Base-by-base conservation (phyloP, 1,140 invertebrate genomes). In the Aplysia californica region DNA sequence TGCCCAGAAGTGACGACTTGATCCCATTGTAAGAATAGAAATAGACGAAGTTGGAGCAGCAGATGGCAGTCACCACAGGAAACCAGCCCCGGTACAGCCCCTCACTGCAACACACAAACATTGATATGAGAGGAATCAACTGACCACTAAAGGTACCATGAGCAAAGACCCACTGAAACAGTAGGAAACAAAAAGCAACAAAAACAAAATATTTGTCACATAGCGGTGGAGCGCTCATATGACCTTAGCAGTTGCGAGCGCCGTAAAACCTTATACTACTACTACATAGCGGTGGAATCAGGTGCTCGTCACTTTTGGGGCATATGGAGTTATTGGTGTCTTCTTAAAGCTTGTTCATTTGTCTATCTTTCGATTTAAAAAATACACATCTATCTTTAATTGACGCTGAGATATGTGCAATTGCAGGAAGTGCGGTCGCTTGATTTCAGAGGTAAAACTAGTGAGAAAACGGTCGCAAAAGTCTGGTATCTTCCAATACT, bases 1-100 rank as follows among this genome's bases (percentile, higher is more conserved):
- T 80, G 1, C 67, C 80, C 75, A 90, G 85, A 3, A 87, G 75
- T n/a, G 93, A 77, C 59, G 91, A 90, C 87, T 95, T 94, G 6
- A 97, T 89, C 3, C 94, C 94, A 90, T 97, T 96, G 87, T 96
- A 97, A 79, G 95, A 93, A 87, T 97, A 97, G 85, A 97, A 97
- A 88, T 97, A 97, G 21, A 97, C 94, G 91, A 97, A 97, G 89
- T 96, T 97, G 64, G 95, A 97, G 65, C 93, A 93, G 83, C 94
- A 96, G 0, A 97, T 87, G 77, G 94, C 95, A 80, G 95, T 92
- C 4, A 97, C 89, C 21, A 96, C 95, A 10, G 96, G 96, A 21
- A 93, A 90, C 23, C 96, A 91, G 1, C 96, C 96, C 83, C 94
- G 91, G 87, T 97, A 97, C 15, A 97, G 85, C 5, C 84, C 92